Base-by-base conservation (phyloP, 2,113 vertebrate species). In the Struthidea cinerea region DNA sequence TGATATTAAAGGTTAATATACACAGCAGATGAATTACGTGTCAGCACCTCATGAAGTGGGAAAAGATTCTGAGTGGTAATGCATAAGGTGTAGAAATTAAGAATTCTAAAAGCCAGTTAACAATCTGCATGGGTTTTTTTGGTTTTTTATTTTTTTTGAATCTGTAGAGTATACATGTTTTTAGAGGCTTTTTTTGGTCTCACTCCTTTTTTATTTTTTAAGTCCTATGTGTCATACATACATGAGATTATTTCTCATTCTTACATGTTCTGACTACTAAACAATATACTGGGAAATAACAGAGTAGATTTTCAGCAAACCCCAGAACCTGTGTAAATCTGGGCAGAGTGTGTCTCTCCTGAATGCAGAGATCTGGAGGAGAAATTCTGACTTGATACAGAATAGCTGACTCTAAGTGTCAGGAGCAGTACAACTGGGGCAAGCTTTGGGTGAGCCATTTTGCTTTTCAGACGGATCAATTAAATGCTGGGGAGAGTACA, bases 181-280 rank as follows among this genome's bases (percentile, higher is more conserved):
- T 52, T 67, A 37, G 57, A 74, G 9, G 4, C 1, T 42, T 47
- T 50, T 50, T 53, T 41, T 41, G 7, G 3, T 11, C 18, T 65
- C 33, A 19, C 1, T 50, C 6, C 4, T 23, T 14, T 46, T 19
- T 20, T 41, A 11, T 41, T 56, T n/a, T 53, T 35, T 0, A 3
- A 19, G 19, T 27, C 11, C 22, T 64, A 2, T 26, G 17, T 15
- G 4, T 8, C 19, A 16, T 33, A 37, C 6, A 50, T 23, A 53
- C 16, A 3, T 12, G 33, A 73, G 27, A 68, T 61, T 75, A n/a
- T 53, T 80, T 93, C 50, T 80, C 11, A 41, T 27, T 55, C 19
- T 90, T 55, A n/a, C 5, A 16, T 73, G 18, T 65, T 87, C 14
- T 39, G 53, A 61, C 11, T 37, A 23, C 16, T n/a, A 37, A 55